A percentile compares a stretch with the other conserved stretches of the same genome.
phyloP scores from a whole-genome alignment of 2,113 vertebrate species.

The Salvelinus sp. region DNA sequence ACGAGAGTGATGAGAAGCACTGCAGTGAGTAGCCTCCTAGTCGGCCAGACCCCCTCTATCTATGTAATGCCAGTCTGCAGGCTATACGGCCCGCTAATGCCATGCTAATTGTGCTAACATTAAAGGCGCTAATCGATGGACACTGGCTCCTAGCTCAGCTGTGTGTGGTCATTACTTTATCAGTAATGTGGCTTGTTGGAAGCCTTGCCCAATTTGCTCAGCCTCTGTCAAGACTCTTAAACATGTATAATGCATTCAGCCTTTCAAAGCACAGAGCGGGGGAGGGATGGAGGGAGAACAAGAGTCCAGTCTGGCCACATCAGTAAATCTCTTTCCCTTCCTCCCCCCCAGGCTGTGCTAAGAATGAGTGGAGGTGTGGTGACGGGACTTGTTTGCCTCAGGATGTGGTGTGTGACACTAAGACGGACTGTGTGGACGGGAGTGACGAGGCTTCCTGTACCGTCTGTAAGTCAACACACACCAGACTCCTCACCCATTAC shows the following conservation, averaged over 20 bases:
- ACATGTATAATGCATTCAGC: conserved; percentile 24
- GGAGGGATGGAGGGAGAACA: conserved; percentile 22
- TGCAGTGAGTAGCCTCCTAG: conserved; percentile 67
- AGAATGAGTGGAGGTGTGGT: conserved; percentile 65
- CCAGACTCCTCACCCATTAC: not conserved
- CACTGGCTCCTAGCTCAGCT: conserved; percentile 33
- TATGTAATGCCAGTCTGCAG: too few species aligned
- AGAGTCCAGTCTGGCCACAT: conserved; percentile 1
- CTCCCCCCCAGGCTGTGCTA: conserved; percentile 60
- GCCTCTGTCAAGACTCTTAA: conserved; percentile 31
- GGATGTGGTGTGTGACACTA: conserved; percentile 63
- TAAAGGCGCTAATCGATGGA: conserved; percentile 40
- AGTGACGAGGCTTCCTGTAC: conserved; percentile 73
- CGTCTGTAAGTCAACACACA: conserved; percentile 53
- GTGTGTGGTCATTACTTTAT: conserved; percentile 43
- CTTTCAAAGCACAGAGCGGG: not conserved
- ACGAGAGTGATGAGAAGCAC: conserved; percentile 71
- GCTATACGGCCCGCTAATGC: not conserved
- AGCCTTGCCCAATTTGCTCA: conserved; percentile 27
- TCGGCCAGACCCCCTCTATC: too few species aligned
- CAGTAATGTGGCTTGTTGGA: conserved; percentile 39
- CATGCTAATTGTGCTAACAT: conserved; percentile 34
- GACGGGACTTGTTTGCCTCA: conserved; percentile 66
- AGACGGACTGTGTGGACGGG: conserved; percentile 72
- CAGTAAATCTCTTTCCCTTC: conserved; percentile 10